phyloP scores from a whole-genome alignment of 2,888 invertebrate genomes.

The Sinopyrophorus schimmeli region DNA sequence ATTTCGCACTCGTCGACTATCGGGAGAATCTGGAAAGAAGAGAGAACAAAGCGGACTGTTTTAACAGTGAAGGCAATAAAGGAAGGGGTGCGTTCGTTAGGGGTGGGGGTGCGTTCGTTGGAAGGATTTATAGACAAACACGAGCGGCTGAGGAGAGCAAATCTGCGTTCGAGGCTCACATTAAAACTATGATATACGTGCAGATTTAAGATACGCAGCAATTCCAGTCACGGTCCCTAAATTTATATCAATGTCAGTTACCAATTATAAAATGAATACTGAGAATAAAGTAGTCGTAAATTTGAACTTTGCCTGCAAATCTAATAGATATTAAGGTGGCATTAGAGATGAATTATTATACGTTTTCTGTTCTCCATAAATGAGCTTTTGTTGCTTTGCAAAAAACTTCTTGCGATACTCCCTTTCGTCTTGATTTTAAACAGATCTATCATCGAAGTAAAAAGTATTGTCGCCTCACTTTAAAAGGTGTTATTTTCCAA shows the following conservation, averaged over 20 bases:
- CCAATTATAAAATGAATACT: slow-evolving; percentile 56
- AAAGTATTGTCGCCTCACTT: no score
- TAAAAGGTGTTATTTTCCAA: no score
- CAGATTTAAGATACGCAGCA: slow-evolving; percentile 56
- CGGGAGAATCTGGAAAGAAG: slow-evolving; percentile 20
- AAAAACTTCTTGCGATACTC: no score
- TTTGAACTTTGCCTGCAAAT: slow-evolving; percentile 54
- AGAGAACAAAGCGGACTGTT: slow-evolving; percentile 26
- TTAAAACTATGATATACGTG: slow-evolving; percentile 57
- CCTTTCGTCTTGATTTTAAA: no score
- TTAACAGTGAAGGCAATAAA: slow-evolving; percentile 47
- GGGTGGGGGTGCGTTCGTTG: slow-evolving; percentile 47
- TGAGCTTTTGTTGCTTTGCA: slow-evolving; percentile 11
- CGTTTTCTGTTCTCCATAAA: slow-evolving; percentile 17
- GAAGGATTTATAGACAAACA: slow-evolving; percentile 57
- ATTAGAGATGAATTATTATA: slow-evolving; percentile 34
- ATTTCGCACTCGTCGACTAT: slow-evolving; percentile 18
- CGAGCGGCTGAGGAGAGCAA: slow-evolving; percentile 48
- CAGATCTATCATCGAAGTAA: no score
- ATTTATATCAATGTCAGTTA: slow-evolving; percentile 58
- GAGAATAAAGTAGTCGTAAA: slow-evolving; percentile 51
- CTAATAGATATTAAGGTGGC: slow-evolving; percentile 51
- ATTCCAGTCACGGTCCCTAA: slow-evolving; percentile 56
- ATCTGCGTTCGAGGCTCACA: slow-evolving; percentile 54
- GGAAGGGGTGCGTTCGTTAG: slow-evolving; percentile 41